phyloP scores from a whole-genome alignment of 2,797 vertebrate species.

The Poeciliopsis gracilis region DNA sequence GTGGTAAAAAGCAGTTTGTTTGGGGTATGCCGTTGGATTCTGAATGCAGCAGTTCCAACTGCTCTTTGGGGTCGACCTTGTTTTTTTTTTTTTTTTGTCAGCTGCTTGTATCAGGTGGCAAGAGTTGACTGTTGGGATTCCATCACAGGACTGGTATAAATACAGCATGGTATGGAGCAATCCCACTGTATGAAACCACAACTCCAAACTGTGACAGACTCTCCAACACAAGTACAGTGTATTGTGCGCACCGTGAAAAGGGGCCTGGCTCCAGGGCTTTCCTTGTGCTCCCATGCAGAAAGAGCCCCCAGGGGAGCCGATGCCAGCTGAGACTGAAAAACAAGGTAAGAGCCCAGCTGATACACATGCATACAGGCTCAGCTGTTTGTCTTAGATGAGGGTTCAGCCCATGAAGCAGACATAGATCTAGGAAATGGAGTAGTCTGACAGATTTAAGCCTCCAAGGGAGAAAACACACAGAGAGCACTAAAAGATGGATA shows the following conservation, averaged over 20 bases:
- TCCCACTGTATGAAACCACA: slow-evolving; percentile 65
- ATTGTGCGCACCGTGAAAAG: slow-evolving; percentile 18
- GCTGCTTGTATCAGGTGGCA: slow-evolving; percentile 80
- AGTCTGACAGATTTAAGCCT: slow-evolving; percentile 56
- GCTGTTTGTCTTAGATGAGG: slow-evolving; percentile 76
- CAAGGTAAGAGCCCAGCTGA: slow-evolving; percentile 84
- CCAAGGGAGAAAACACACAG: slow-evolving; percentile 40
- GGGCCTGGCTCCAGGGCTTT: slow-evolving; percentile 66
- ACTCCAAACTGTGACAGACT: slow-evolving; percentile 62
- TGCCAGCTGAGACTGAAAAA: slow-evolving; percentile 85
- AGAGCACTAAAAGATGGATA: slow-evolving; percentile 59
- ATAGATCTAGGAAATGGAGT: slow-evolving; percentile 53
- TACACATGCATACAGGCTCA: slow-evolving; percentile 70
- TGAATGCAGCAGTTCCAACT: slow-evolving; percentile 62
- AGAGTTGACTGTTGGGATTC: slow-evolving; percentile 78
- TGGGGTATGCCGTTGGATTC: slow-evolving; percentile 55
- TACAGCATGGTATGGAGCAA: slow-evolving; percentile 63
- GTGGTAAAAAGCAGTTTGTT: slow-evolving; percentile 52
- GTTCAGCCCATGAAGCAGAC: slow-evolving; percentile 61
- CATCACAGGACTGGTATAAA: slow-evolving; percentile 78
- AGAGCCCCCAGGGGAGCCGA: slow-evolving; percentile 77
- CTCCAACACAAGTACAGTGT: slow-evolving; percentile 49
- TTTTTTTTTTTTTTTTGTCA: slow-evolving; percentile 74
- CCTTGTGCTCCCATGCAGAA: slow-evolving; percentile 80
- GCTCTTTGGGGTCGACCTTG: slow-evolving; percentile 70